Percentiles rank a stretch among this genome's conserved stretches.
These are phyloP conservation scores for Cantharis rufa DNA, from an alignment of 2,888 invertebrate genomes.

Conservation along the genomic window DNA sequence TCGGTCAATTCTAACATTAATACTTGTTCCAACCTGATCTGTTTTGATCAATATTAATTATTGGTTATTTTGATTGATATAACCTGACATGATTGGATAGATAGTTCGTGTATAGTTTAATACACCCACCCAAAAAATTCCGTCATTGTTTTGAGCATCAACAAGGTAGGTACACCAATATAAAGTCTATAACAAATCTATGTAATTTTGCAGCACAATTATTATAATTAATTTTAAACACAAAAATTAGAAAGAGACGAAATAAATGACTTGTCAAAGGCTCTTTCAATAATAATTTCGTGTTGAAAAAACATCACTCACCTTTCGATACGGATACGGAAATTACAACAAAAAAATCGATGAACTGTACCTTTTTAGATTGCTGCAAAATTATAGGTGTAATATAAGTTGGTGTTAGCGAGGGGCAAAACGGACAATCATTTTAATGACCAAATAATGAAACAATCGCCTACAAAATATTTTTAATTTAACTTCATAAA, in stretches of 20 bases:
- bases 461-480: slow-evolving; percentile 23
- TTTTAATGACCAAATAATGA: slow-evolving; percentile 29
- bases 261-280: slow-evolving; percentile 55
- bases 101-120: slow-evolving; percentile 19
- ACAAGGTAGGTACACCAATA: background rate
- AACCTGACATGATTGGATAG: slow-evolving; percentile 36
- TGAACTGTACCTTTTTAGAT: slow-evolving; percentile 48
- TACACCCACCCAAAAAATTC: slow-evolving; percentile 23
- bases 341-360: slow-evolving; percentile 53
- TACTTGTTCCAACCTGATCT: slow-evolving; percentile 47
- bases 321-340: slow-evolving; percentile 53
- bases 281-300: slow-evolving; percentile 57
- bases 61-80: slow-evolving; percentile 46
- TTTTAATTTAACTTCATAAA: slow-evolving; percentile 14
- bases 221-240: background rate
- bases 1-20: slow-evolving; percentile 46
- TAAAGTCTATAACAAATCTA: background rate
- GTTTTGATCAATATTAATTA: slow-evolving; percentile 50
- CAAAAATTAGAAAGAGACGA: slow-evolving; percentile 38
- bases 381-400: slow-evolving; percentile 47
- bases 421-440: slow-evolving; percentile 20
- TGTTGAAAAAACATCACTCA: slow-evolving; percentile 55
- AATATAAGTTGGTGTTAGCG: slow-evolving; percentile 36
- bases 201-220: background rate
- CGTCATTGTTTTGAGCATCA: slow-evolving; percentile 9